These are phyloP conservation scores for Chaetodon auriga DNA, from an alignment of 2,113 vertebrate species.

Conservation along the genomic window DNA sequence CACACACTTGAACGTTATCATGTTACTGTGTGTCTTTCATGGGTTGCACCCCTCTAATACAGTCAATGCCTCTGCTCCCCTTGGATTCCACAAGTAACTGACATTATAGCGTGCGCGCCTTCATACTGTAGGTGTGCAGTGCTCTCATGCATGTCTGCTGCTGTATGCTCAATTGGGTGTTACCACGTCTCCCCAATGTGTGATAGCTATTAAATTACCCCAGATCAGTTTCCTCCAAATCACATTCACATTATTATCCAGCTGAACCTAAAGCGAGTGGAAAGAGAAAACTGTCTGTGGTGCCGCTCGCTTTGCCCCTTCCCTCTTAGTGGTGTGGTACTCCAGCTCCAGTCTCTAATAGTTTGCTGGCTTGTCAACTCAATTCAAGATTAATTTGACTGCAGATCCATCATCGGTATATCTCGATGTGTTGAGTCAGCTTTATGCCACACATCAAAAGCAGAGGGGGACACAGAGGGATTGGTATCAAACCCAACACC, in stretches of 20 bases:
- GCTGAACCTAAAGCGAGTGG: conserved; percentile 48
- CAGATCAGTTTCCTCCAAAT: conserved; percentile 43
- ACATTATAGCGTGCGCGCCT: background rate
- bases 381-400: conserved; percentile 68
- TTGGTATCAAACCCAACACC: conserved; percentile 61
- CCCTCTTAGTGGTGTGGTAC: conserved; percentile 19
- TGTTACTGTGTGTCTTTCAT: conserved; percentile 38
- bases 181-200: conserved; percentile 19
- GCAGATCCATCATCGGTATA: conserved; percentile 70
- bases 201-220: conserved; percentile 54
- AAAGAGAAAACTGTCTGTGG: conserved; percentile 51
- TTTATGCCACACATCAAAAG: conserved; percentile 69
- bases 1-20: conserved; percentile 1
- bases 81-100: conserved; percentile 15
- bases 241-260: conserved; percentile 50
- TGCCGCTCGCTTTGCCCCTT: conserved; percentile 10
- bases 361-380: conserved; percentile 63
- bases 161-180: conserved; percentile 25
- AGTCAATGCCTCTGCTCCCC: background rate
- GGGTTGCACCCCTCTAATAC: conserved; percentile 7
- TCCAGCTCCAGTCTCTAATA: conserved; percentile 52
- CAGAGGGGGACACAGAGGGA: conserved; percentile 59
- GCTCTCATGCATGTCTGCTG: background rate
- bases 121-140: background rate
- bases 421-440: conserved; percentile 68